A percentile compares a stretch with the other conserved stretches of the same genome.
Evolutionary conservation across 2,797 vertebrate species (phyloP).

Genomic region (Enteromius viviparus): DNA sequence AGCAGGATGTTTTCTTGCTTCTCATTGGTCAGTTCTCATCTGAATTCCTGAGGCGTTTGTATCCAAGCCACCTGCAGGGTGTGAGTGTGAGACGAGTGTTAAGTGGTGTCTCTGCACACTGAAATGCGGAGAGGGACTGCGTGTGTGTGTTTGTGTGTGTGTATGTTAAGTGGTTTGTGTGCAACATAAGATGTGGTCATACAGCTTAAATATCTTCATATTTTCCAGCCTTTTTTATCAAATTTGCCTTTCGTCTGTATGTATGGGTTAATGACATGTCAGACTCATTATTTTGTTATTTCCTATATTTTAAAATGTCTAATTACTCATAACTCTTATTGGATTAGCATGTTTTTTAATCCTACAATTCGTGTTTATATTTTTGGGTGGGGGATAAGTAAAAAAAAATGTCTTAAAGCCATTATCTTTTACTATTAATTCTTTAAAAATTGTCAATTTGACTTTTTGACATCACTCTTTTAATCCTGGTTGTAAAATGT

Average conservation of each 20-base stretch:
- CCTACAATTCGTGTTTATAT: no score
- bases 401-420: not conserved
- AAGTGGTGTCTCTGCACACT: constrained; percentile 20
- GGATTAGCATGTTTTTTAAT: not conserved
- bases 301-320: not conserved
- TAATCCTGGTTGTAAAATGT: not conserved
- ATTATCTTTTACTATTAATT: not conserved
- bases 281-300: not conserved
- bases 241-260: not conserved
- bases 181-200: not conserved
- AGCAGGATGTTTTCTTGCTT: constrained; percentile 19
- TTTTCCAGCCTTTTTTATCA: not conserved
- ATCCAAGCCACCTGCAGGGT: constrained; percentile 39
- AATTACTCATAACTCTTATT: not conserved
- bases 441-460: not conserved
- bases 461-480: not conserved
- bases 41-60: constrained; percentile 28
- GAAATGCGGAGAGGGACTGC: not conserved
- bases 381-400: not conserved
- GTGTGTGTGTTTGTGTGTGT: not conserved
- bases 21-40: constrained; percentile 8
- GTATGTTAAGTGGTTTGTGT: not conserved
- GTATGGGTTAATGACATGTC: not conserved
- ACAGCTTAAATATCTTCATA: not conserved
- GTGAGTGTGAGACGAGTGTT: constrained; percentile 39